These are phyloP conservation scores for Sylvia atricapilla DNA, from an alignment of 2,113 vertebrate species.

Conservation along the genomic window DNA sequence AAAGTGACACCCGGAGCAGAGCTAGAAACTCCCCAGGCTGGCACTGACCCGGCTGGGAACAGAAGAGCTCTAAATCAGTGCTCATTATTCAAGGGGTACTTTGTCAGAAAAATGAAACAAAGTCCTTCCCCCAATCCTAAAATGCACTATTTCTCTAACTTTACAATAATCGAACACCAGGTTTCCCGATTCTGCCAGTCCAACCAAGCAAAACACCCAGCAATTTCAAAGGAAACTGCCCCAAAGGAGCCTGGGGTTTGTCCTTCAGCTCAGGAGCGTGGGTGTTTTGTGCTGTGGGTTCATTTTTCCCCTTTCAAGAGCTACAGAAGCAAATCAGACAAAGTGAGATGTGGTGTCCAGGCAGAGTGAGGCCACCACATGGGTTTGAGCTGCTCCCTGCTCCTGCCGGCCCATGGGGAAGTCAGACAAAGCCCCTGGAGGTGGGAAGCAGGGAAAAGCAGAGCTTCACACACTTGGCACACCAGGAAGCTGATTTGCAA, in stretches of 20 bases:
- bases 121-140: neutral
- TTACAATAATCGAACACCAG: neutral
- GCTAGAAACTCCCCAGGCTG: neutral
- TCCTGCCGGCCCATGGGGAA: fast-evolving
- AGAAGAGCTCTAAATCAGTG: neutral
- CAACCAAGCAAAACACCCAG: neutral
- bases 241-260: neutral
- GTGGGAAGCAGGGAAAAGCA: neutral
- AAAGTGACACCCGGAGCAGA: neutral
- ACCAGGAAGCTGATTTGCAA: neutral
- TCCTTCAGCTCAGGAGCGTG: neutral
- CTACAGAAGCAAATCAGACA: neutral
- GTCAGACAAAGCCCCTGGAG: neutral
- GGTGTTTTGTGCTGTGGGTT: neutral
- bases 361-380: fast-evolving
- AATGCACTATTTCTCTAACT: neutral
- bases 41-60: neutral
- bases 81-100: neutral
- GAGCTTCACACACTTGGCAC: neutral
- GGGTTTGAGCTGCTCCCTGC: neutral
- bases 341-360: neutral
- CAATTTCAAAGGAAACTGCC: neutral
- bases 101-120: neutral
- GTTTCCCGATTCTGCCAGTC: neutral
- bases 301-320: neutral